A percentile compares a stretch with the other conserved stretches of the same genome.
Conservation (phyloP, 2,113 vertebrate genomes). For the Epinephelus cyanopodus region DNA sequence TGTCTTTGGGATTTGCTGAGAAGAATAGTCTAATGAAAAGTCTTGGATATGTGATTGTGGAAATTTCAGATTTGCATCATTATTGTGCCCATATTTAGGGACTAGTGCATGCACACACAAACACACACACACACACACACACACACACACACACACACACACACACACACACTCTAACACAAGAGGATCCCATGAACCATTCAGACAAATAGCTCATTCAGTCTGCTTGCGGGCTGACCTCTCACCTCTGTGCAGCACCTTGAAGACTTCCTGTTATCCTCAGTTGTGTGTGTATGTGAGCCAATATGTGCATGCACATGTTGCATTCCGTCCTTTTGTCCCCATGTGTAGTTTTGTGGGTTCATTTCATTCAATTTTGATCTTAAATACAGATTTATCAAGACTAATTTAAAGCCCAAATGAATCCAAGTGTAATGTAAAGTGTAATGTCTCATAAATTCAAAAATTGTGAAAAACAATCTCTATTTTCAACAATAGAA, state of each 20-base stretch:
- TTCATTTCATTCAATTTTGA: conserved; percentile 3
- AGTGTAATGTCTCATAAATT: conserved; percentile 9
- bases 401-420: conserved; percentile 5
- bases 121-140: conserved; percentile 9
- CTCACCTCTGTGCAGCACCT: conserved; percentile 28
- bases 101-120: background rate
- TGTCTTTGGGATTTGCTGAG: conserved; percentile 9
- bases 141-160: conserved; percentile 3
- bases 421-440: conserved; percentile 26
- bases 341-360: conserved; percentile 22
- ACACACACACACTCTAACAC: background rate
- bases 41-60: background rate
- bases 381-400: background rate
- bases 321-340: conserved; percentile 25
- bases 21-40: background rate
- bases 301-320: background rate
- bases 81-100: background rate
- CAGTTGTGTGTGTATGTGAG: background rate
- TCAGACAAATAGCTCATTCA: conserved; percentile 63
- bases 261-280: conserved; percentile 30
- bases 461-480: background rate
- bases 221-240: conserved; percentile 26
- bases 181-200: conserved; percentile 25
- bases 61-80: conserved; percentile 26
- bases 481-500: conserved; percentile 10